Base-by-base conservation (phyloP, 2,888 invertebrate genomes). In the Criorhina ranunculi region DNA sequence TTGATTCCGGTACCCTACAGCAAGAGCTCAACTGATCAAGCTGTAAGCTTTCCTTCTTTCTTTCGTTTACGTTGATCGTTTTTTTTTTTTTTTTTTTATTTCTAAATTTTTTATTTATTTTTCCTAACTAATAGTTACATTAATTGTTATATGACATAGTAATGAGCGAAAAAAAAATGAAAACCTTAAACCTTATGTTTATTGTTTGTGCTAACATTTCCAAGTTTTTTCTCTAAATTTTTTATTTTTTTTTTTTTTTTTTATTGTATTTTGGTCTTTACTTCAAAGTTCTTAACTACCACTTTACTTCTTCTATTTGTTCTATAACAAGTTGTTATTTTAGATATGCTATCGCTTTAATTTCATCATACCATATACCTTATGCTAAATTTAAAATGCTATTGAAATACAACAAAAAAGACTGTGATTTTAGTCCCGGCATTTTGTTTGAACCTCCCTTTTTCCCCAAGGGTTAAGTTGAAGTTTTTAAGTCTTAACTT, bases 21-120 rank as follows among this genome's bases (percentile, higher is more conserved):
- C 98, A 98, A 98, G 97, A 98, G 97, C 94, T 98, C 98, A 94
- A 98, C 98, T 94, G 98, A 98, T 95, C 98, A 98, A 97, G 98
- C 98, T 97, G 98, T 98, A 98, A 98, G 98, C 94, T 94, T 94
- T 89, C 78, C 88, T 88, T 87, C 87, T 86, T 87, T 87, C 85
- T 88, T 80, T 87, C 83, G 86, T 87, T 87, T 86, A 77, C 87
- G 87, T 88, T 85, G 77, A 76, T 86, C 86, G 86, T 87, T 86
- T 86, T 87, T 67, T 87, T 87, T 87, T 69, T 46, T 69, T 37
- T 29, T 91, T 90, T 91, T 90, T 80, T 88, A 91, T 90, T 91
- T 90, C 91, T 80, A 89, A 90, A 88, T 88, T 88, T 85, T 82
- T 86, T 86, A 59, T n/a, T n/a, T n/a, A n/a, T n/a, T n/a, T n/a